Evolutionary conservation across 1,140 invertebrate species (phyloP).

Genomic region (Latrodectus geometricus): DNA sequence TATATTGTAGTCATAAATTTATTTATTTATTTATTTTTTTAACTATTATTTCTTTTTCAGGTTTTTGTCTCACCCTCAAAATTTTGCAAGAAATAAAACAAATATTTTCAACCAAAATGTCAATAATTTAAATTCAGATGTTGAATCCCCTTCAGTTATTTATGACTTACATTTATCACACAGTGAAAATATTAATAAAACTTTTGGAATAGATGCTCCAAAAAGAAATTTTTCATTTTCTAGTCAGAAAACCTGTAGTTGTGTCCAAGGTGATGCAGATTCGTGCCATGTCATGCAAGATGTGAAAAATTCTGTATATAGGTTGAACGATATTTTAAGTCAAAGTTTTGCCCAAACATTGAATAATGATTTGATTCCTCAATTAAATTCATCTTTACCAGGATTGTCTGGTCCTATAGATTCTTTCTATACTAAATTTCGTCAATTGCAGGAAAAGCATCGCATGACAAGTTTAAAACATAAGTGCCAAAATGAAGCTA

Average conservation of each 20-base stretch:
- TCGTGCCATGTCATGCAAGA: constrained; percentile 37
- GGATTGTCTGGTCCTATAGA: constrained; percentile 24
- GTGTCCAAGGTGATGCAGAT: constrained; percentile 20
- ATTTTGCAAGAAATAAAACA: too few species aligned
- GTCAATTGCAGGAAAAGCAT: constrained; percentile 45
- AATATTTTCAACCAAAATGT: too few species aligned
- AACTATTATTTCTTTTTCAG: too few species aligned
- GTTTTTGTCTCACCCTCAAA: too few species aligned
- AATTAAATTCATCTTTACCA: neutral
- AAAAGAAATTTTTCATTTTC: neutral
- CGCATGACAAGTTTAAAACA: constrained; percentile 28
- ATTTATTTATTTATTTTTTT: too few species aligned
- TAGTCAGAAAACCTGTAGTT: constrained; percentile 24
- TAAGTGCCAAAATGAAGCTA: constrained; percentile 14
- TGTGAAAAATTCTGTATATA: constrained; percentile 47
- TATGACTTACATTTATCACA: neutral
- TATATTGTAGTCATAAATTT: too few species aligned
- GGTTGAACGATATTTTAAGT: constrained; percentile 43
- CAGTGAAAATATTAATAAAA: neutral
- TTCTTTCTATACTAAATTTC: constrained; percentile 40
- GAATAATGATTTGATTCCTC: constrained; percentile 2
- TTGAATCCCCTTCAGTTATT: neutral
- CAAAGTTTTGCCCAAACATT: constrained; percentile 21
- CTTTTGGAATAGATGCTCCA: neutral
- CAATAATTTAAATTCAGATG: too few species aligned